These are phyloP conservation scores for Solea senegalensis DNA, from an alignment of 2,113 vertebrate species.

Conservation along the genomic window DNA sequence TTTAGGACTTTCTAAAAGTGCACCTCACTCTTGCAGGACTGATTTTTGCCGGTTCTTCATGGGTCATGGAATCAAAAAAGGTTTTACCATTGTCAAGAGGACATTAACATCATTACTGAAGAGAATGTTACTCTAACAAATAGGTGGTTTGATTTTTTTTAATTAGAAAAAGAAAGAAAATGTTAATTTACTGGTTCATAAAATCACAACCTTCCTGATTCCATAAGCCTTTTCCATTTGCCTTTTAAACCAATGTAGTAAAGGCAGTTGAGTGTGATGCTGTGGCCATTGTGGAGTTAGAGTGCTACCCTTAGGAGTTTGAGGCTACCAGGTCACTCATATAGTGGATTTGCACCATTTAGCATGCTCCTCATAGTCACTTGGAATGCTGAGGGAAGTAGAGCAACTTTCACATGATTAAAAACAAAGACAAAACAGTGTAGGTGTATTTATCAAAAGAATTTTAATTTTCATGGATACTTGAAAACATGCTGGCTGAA, in stretches of 20 bases:
- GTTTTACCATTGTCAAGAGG: no score
- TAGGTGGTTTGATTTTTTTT: no score
- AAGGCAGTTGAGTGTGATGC: slow-evolving; percentile 48
- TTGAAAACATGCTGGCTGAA: not conserved
- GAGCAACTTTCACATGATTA: not conserved
- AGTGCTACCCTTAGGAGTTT: slow-evolving; percentile 42
- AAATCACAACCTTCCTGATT: no score
- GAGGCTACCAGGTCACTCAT: slow-evolving; percentile 55
- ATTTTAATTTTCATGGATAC: not conserved
- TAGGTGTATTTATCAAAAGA: not conserved
- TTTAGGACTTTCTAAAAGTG: no score
- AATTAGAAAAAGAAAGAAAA: no score
- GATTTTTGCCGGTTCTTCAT: no score
- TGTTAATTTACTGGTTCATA: no score
- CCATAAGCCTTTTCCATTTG: slow-evolving; percentile 35
- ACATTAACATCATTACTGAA: no score
- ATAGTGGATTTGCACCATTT: slow-evolving; percentile 32
- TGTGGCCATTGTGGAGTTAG: slow-evolving; percentile 28
- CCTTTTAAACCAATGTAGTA: slow-evolving; percentile 43
- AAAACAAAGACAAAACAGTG: not conserved
- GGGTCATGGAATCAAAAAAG: no score
- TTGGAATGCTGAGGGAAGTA: slow-evolving; percentile 4
- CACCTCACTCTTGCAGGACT: no score
- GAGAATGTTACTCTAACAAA: no score
- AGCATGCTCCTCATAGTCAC: not conserved